These are phyloP conservation scores for Sebastes alutus DNA, from an alignment of 2,797 vertebrate species.

Conservation along the genomic window DNA sequence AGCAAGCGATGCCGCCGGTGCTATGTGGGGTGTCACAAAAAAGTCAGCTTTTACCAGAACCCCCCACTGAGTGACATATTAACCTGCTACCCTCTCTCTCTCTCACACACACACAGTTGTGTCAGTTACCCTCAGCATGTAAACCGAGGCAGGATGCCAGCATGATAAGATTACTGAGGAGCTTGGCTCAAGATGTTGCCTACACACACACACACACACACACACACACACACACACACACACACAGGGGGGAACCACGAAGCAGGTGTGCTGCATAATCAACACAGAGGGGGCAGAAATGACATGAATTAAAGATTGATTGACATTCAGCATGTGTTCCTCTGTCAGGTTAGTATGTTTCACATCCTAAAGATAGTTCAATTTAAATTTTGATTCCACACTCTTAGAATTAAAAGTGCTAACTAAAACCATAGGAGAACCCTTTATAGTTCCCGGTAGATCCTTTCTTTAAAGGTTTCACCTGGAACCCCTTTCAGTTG, in stretches of 20 bases:
- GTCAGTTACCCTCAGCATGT: constrained; percentile 36
- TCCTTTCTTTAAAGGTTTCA: neutral
- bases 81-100: constrained; percentile 46
- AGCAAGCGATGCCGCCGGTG: constrained; percentile 23
- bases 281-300: constrained; percentile 41
- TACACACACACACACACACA: neutral
- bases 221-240: neutral
- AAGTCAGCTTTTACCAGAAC: constrained; percentile 56
- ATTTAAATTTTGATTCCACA: neutral
- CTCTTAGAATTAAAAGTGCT: neutral
- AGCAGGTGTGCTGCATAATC: constrained; percentile 57
- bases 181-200: constrained; percentile 14
- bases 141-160: constrained; percentile 35
- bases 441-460: neutral
- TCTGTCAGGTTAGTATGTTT: constrained; percentile 13
- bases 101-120: neutral
- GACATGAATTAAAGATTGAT: constrained; percentile 66
- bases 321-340: constrained; percentile 53
- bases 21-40: constrained; percentile 55
- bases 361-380: neutral
- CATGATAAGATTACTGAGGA: constrained; percentile 24
- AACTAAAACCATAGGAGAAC: neutral
- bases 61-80: constrained; percentile 67
- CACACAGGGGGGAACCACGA: neutral
- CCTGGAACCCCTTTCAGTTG: neutral